Conservation (phyloP, 2,797 vertebrate genomes). For the Mormyrus hasselquistii region DNA sequence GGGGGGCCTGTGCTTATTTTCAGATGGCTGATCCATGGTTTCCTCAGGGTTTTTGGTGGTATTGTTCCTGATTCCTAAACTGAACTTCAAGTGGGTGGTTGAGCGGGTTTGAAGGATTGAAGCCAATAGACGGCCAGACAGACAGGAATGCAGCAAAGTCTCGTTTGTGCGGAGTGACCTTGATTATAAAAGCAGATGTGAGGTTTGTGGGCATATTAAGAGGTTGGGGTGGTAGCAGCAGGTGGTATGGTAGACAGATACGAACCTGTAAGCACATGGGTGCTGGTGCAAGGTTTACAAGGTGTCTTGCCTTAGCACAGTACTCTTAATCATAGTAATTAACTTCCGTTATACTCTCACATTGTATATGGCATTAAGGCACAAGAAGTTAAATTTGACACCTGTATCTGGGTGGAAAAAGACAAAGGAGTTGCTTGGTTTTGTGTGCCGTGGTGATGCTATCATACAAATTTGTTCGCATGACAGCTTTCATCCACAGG, state of each 20-base stretch:
- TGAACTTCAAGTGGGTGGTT: neutral
- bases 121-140: neutral
- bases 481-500: slow-evolving; percentile 22
- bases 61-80: neutral
- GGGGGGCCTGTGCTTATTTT: neutral
- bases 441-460: slow-evolving; percentile 17
- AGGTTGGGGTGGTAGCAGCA: neutral
- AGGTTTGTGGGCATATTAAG: neutral
- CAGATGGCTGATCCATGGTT: neutral
- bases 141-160: neutral
- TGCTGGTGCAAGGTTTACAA: neutral
- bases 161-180: neutral
- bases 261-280: neutral
- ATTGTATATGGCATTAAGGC: neutral
- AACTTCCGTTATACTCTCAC: neutral
- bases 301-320: slow-evolving; percentile 14
- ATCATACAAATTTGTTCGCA: neutral
- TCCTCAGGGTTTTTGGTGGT: neutral
- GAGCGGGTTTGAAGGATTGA: neutral
- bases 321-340: neutral
- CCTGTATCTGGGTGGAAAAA: neutral
- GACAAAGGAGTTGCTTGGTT: slow-evolving; percentile 25
- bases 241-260: neutral
- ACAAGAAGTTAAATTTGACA: neutral
- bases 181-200: neutral